Conservation (phyloP, 2,888 invertebrate genomes). For the Vesta saturnalis region DNA sequence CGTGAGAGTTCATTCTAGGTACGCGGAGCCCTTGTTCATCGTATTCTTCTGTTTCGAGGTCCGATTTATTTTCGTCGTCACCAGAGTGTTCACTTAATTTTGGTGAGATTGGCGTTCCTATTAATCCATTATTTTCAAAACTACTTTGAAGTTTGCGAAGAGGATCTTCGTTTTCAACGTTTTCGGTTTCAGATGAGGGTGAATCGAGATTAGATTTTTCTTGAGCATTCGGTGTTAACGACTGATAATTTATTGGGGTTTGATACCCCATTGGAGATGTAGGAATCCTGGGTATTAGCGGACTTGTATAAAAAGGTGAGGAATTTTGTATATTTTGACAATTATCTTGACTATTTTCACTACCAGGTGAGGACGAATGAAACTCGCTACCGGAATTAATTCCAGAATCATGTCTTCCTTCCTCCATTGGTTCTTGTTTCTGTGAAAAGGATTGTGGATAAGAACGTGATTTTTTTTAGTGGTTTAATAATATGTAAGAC, state of each 20-base stretch:
- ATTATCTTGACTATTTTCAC: conserved; percentile 58
- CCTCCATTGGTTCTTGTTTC: conserved; percentile 67
- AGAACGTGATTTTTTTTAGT: not conserved
- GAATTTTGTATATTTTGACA: conserved; percentile 29
- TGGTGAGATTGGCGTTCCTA: conserved; percentile 45
- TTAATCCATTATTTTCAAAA: conserved; percentile 53
- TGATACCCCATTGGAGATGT: conserved; percentile 18
- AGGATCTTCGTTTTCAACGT: conserved; percentile 50
- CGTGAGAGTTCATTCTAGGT: conserved; percentile 78
- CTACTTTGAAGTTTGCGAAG: conserved; percentile 57
- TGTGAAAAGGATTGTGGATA: conserved; percentile 44
- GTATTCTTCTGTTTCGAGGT: conserved; percentile 63
- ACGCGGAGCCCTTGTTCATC: conserved; percentile 70
- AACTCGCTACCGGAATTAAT: conserved; percentile 72
- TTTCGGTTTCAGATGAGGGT: not conserved
- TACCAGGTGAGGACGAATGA: conserved; percentile 69
- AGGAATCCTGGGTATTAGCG: conserved; percentile 19
- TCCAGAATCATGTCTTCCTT: conserved; percentile 67
- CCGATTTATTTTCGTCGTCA: conserved; percentile 65
- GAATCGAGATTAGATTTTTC: not conserved
- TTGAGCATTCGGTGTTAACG: not conserved
- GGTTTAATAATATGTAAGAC: conserved; percentile 31
- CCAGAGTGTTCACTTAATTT: conserved; percentile 53
- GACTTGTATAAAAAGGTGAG: conserved; percentile 14
- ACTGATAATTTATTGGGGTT: conserved; percentile 4